phyloP scores from a whole-genome alignment of 2,113 vertebrate genomes.

The Neomonachus schauinslandi region DNA sequence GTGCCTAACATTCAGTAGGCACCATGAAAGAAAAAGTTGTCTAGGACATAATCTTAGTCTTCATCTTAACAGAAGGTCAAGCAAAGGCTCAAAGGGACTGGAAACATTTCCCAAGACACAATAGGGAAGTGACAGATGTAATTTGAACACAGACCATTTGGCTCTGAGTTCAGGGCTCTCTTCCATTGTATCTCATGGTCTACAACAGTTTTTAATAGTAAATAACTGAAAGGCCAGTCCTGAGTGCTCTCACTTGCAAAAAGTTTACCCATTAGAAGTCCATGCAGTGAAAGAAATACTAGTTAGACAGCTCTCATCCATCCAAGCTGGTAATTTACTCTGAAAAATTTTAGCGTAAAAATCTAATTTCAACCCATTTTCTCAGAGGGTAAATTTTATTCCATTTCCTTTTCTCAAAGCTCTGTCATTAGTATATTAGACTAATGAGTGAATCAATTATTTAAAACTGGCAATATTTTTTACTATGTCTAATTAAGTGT shows the following conservation, averaged over 20 bases:
- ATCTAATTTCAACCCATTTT: conserved; percentile 79
- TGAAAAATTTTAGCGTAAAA: conserved; percentile 75
- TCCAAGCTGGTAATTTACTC: conserved; percentile 61
- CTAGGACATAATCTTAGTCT: not conserved
- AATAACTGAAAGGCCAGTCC: not conserved
- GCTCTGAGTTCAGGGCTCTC: not conserved
- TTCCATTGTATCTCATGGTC: not conserved
- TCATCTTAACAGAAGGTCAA: not conserved
- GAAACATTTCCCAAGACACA: not conserved
- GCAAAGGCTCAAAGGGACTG: not conserved
- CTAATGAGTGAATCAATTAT: conserved; percentile 84
- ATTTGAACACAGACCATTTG: not conserved
- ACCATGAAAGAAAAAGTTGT: not conserved
- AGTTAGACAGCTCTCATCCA: conserved; percentile 7
- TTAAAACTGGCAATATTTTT: conserved; percentile 84
- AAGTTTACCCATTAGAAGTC: not conserved
- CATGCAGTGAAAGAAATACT: conserved; percentile 6
- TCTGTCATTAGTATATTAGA: conserved; percentile 83
- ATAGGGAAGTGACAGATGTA: not conserved
- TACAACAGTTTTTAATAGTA: not conserved
- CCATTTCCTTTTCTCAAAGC: conserved; percentile 82
- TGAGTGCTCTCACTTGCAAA: not conserved
- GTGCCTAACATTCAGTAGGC: not conserved
- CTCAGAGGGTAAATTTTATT: conserved; percentile 81
- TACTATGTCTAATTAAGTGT: conserved; percentile 83